A percentile compares a stretch with the other conserved stretches of the same genome.
Evolutionary conservation across 2,113 vertebrate genomes (phyloP).

Genomic region (Myrmecophaga tridactyla): DNA sequence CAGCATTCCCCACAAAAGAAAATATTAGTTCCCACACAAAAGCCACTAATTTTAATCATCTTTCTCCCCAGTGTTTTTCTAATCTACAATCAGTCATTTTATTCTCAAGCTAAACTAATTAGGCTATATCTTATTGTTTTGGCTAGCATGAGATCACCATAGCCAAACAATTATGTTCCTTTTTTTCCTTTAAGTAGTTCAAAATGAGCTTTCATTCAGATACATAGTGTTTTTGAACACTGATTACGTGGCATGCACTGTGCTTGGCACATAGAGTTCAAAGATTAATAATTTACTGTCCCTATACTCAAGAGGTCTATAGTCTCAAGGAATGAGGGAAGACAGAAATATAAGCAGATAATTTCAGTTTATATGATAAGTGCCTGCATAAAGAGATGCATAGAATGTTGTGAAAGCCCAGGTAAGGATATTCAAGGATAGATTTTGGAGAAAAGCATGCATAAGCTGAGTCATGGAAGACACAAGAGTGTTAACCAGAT

Average conservation of each 20-base stretch:
- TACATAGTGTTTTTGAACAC: background rate
- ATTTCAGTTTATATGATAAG: background rate
- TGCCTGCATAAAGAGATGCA: background rate
- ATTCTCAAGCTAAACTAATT: constrained; percentile 9
- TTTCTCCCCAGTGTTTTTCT: constrained; percentile 8
- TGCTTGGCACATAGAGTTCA: background rate
- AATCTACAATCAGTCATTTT: background rate
- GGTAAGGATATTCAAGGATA: background rate
- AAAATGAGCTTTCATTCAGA: background rate
- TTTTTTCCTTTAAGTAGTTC: constrained; percentile 19
- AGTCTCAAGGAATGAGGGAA: background rate
- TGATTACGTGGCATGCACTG: background rate
- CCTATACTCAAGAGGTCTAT: background rate
- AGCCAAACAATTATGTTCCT: background rate
- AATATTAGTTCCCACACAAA: constrained; percentile 1
- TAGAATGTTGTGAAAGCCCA: background rate
- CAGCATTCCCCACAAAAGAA: background rate
- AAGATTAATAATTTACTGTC: background rate
- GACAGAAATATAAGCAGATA: background rate
- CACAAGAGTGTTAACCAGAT: background rate
- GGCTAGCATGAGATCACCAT: background rate
- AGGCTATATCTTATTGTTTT: background rate
- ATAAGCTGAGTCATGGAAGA: background rate
- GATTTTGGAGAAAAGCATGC: background rate
- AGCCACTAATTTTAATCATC: background rate